These are phyloP conservation scores for Metacarcinus magister DNA, from an alignment of 2,888 invertebrate genomes.

Conservation along the genomic window DNA sequence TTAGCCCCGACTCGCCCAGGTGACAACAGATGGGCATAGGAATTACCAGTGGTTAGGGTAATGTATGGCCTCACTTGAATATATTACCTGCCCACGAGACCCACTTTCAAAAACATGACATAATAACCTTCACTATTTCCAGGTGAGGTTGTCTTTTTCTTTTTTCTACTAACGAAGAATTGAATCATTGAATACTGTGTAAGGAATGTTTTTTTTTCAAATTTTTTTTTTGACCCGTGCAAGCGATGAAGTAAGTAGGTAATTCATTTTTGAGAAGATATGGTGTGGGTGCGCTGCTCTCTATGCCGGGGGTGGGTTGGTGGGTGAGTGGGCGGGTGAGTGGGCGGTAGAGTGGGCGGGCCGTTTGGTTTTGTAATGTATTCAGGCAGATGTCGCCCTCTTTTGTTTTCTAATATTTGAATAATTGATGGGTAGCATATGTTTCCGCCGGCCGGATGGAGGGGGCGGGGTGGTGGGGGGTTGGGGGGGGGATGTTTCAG, in stretches of 20 bases:
- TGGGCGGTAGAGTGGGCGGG: constrained; percentile 20
- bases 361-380: constrained; percentile 47
- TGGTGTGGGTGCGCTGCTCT: neutral
- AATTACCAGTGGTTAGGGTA: constrained; percentile 68
- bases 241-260: neutral
- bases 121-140: neutral
- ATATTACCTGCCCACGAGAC: neutral
- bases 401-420: constrained; percentile 75
- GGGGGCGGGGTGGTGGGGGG: neutral
- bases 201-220: neutral
- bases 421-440: constrained; percentile 75
- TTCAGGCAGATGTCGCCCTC: constrained; percentile 74
- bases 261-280: neutral
- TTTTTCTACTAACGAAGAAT: neutral
- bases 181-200: neutral
- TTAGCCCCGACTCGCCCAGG: constrained; percentile 67
- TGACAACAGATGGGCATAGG: constrained; percentile 71
- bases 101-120: neutral
- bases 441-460: constrained; percentile 48
- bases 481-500: neutral
- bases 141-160: neutral
- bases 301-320: neutral
- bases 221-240: neutral
- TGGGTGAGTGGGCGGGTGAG: neutral
- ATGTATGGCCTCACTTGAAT: constrained; percentile 52